Evolutionary conservation across 2,797 vertebrate species (phyloP).

Genomic region (Onychomys arenicola): DNA sequence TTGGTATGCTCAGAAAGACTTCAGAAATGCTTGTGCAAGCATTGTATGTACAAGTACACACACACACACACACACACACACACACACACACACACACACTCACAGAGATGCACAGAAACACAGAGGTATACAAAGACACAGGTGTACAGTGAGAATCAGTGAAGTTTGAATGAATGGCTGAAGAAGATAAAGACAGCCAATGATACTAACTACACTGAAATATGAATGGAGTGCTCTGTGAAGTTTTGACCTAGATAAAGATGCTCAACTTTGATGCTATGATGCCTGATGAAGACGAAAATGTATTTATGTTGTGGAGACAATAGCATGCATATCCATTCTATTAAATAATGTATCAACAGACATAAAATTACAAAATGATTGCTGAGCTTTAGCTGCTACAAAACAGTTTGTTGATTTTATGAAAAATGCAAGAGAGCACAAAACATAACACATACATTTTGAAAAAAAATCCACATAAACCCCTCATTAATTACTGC

Average conservation of each 20-base stretch:
- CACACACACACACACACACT: no score
- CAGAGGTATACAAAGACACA: background rate
- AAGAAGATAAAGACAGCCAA: background rate
- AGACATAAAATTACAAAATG: conserved; percentile 39
- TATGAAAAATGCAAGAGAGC: conserved; percentile 20
- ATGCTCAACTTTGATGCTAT: background rate
- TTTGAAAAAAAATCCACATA: conserved; percentile 34
- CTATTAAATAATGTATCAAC: conserved; percentile 18
- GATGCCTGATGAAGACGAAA: conserved; percentile 8
- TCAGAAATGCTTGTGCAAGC: conserved; percentile 12
- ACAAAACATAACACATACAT: conserved; percentile 17
- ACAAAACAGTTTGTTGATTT: background rate
- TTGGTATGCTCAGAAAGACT: background rate
- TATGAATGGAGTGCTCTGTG: background rate
- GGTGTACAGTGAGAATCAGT: background rate
- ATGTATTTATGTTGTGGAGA: background rate
- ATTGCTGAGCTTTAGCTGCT: conserved; percentile 19
- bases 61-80: background rate
- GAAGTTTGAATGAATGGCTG: background rate
- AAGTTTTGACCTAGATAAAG: background rate
- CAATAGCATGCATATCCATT: background rate
- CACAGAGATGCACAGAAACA: background rate
- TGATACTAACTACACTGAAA: background rate
- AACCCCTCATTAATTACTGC: background rate
- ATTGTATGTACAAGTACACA: background rate